Conservation (phyloP, 30 jellyfish, hydroid and myxozoan genomes). For the Sanderia malayensis region DNA sequence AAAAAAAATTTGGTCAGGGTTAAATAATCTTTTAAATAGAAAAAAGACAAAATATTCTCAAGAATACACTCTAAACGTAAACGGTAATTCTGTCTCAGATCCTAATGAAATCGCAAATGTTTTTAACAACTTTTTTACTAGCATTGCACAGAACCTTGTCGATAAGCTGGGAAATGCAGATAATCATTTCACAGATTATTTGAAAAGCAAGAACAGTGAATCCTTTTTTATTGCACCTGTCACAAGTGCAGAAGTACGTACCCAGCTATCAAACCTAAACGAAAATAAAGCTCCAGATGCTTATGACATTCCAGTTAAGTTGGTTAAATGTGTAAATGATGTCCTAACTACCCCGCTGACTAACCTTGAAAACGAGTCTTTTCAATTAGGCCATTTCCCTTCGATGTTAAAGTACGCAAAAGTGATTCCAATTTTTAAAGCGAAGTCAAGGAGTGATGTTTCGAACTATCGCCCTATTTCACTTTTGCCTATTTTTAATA, state of each 20-base stretch:
- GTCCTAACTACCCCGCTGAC: conserved; percentile 15
- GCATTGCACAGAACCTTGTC: conserved; percentile 29
- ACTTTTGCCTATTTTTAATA: conserved; percentile 8
- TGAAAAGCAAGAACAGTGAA: not conserved
- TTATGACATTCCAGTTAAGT: conserved; percentile 32
- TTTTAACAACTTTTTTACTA: conserved; percentile 33
- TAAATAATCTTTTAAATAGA: not conserved
- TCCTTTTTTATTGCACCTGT: conserved; percentile 10
- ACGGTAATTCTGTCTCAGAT: conserved; percentile 13
- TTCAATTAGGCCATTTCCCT: conserved; percentile 26
- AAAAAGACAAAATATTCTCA: not conserved
- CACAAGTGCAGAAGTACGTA: conserved; percentile 4
- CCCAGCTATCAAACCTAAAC: not conserved
- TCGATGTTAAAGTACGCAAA: conserved; percentile 20
- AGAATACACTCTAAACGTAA: not conserved
- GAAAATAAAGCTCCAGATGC: conserved; percentile 11
- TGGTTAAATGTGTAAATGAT: conserved; percentile 6
- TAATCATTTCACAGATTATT: conserved; percentile 19
- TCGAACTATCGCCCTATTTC: conserved; percentile 17
- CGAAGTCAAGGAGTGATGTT: conserved; percentile 32
- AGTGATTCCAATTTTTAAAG: conserved; percentile 40
- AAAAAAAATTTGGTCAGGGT: not conserved
- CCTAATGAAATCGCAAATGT: conserved; percentile 35
- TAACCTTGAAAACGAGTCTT: conserved; percentile 32
- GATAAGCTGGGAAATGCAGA: conserved; percentile 23